Evolutionary conservation across 2,113 vertebrate genomes (phyloP), one percentile per base, ranked within the genome.

Genomic region (Anthoscopus minutus): DNA sequence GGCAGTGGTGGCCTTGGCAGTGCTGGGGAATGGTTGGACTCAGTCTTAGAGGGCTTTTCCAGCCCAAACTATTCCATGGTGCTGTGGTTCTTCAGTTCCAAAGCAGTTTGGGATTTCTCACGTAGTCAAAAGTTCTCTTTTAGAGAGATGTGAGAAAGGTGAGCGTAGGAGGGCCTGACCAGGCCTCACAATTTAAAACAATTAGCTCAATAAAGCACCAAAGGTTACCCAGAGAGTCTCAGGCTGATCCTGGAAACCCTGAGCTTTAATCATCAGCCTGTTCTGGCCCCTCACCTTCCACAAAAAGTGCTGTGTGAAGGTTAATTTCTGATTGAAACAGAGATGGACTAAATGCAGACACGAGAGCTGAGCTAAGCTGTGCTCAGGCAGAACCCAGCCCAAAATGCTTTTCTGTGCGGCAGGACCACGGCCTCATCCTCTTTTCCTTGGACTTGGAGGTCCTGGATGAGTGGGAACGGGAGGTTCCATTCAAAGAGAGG

Each of bases 401-500:
- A 0, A 81, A n/a, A 28, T 80, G 89, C 65, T 96, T 96, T 86
- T 88, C 57, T 30, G 5, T 80, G 81, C 83, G 31, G 82, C 86
- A 94, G 90, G 77, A 94, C 35, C 81, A 86, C 0, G 1, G 57
- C 54, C 57, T 92, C 88, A 96, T 92, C 94, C 86, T 6, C 81
- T 93, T 94, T 84, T 84, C 83, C 7, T 51, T 66, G 78, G 76
- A 83, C 25, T 3, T 82, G 91, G 88, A 89, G 78, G 85, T 88
- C 64, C 85, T 42, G 66, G 14, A 4, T 0, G 0, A 77, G 72
- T 33, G 3, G 12, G 79, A 45, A 71, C 1, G 5, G 91, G 81
- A 81, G 69, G 45, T 53, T 93, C 86, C 35, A 56, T 92, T 93
- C 84, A 82, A 92, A 89, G 6, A 74, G 65, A 37, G 89, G 95